phyloP scores from a whole-genome alignment of 1,140 invertebrate species.

The Arion vulgaris region DNA sequence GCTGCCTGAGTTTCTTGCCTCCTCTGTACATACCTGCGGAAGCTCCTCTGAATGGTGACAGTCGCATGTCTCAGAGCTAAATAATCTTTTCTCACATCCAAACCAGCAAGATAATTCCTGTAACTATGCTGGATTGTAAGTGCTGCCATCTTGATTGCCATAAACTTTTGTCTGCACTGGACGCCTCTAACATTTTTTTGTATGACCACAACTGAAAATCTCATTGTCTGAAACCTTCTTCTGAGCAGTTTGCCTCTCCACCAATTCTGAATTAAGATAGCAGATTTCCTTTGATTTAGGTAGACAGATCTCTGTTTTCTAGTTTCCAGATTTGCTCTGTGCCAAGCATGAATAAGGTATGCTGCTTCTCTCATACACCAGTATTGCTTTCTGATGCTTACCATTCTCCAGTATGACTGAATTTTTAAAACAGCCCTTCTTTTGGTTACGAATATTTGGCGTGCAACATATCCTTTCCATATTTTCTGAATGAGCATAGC shows the following conservation, averaged over 20 bases:
- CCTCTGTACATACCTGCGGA: neutral
- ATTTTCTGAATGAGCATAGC: conserved; percentile 1
- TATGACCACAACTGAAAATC: conserved; percentile 37
- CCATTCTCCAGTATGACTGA: conserved; percentile 39
- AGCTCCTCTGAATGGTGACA: conserved; percentile 25
- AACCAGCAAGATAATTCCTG: conserved; percentile 10
- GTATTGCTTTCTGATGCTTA: neutral
- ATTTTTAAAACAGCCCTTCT: conserved; percentile 40
- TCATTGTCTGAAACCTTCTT: conserved; percentile 24
- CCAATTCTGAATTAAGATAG: conserved; percentile 38
- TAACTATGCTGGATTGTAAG: conserved; percentile 38
- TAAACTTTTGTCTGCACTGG: conserved; percentile 25
- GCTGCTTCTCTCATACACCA: conserved; percentile 22
- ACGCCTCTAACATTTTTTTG: conserved; percentile 39
- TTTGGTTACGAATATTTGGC: conserved; percentile 8
- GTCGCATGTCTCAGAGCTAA: neutral
- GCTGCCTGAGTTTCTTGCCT: conserved; percentile 1
- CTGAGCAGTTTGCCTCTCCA: conserved; percentile 23
- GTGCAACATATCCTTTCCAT: conserved; percentile 2
- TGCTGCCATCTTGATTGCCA: conserved; percentile 26
- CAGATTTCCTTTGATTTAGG: neutral
- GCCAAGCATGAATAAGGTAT: conserved; percentile 23
- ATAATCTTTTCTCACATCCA: neutral
- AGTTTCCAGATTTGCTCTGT: neutral
- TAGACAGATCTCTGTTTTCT: conserved; percentile 11